Base-by-base conservation (phyloP, 2,797 vertebrate genomes). In the Danio tinwini region DNA sequence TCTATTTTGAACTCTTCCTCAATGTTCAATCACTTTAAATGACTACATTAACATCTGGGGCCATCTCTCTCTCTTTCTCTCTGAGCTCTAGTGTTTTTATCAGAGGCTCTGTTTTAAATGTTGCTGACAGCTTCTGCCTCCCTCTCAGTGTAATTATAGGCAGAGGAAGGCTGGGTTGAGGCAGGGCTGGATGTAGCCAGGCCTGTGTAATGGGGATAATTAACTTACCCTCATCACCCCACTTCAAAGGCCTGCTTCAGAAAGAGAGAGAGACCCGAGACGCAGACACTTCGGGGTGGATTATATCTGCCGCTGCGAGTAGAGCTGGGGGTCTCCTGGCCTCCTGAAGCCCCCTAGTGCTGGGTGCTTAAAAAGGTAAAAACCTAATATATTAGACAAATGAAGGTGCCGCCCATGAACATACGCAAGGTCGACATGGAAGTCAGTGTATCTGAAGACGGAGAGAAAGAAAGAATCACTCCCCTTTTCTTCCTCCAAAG, bases 221-320 rank as follows among this genome's bases (percentile, higher is more conserved):
- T 97, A 98, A 96, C 95, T 97, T 96, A 96, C 95, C 96, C 96
- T 96, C 96, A 95, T 96, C 95, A 94, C 93, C 95, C 95, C 94
- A 95, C 95, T 95, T 95, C 94, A 94, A 91, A 94, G 95, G 92
- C 91, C 90, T 90, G 88, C 68, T 90, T 82, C 81, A 88, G 87
- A 91, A 91, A 90, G 68, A 76, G 88, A 86, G 81, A 81, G 65
- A 86, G 86, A 91, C 88, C 8, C 12, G 61, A 50, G 76, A 69
- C 7, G 1, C 61, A 65, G 76, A 74, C 10, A 68, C 68, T 69
- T 64, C 39, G 56, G 59, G 68, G 67, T 63, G 62, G 56, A 77
- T 69, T 69, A 56, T 70, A 78, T 71, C 19, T 55, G 55, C 19
- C 67, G 65, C 61, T 63, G 17, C 40, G 11, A 65, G 39, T 2